Conservation (phyloP, 2,888 invertebrate genomes). For the Baccha elongata region DNA sequence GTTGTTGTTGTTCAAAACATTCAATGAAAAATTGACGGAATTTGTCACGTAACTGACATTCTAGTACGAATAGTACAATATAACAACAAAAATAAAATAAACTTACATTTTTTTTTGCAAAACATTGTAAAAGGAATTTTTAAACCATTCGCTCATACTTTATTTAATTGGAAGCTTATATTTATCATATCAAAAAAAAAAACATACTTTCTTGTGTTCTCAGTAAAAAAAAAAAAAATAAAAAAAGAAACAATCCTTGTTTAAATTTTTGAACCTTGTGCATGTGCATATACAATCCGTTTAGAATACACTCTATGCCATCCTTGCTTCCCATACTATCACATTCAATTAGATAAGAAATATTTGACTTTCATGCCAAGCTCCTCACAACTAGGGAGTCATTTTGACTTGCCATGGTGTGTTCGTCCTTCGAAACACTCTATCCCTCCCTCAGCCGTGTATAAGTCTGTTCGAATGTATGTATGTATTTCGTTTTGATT, state of each 20-base stretch:
- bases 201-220: no score
- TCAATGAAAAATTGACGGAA: no score
- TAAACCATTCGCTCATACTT: no score
- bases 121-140: no score
- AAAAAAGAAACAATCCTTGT: neutral
- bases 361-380: slow-evolving; percentile 59
- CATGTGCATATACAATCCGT: slow-evolving; percentile 10
- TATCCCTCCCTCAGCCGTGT: neutral
- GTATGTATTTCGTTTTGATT: slow-evolving; percentile 41
- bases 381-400: slow-evolving; percentile 28
- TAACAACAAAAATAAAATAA: no score
- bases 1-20: no score
- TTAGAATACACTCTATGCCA: slow-evolving; percentile 2
- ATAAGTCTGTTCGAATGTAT: no score
- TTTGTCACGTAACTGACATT: no score
- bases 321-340: slow-evolving; percentile 16
- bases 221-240: slow-evolving; percentile 1
- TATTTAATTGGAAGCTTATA: no score
- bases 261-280: slow-evolving; percentile 15
- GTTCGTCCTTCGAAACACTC: slow-evolving; percentile 35
- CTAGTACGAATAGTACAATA: no score
- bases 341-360: slow-evolving; percentile 65
- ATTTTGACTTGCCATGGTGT: slow-evolving; percentile 44
- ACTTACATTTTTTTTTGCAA: no score
- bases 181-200: no score